Base-by-base conservation (phyloP, 2,888 invertebrate genomes). In the Phania funesta region DNA sequence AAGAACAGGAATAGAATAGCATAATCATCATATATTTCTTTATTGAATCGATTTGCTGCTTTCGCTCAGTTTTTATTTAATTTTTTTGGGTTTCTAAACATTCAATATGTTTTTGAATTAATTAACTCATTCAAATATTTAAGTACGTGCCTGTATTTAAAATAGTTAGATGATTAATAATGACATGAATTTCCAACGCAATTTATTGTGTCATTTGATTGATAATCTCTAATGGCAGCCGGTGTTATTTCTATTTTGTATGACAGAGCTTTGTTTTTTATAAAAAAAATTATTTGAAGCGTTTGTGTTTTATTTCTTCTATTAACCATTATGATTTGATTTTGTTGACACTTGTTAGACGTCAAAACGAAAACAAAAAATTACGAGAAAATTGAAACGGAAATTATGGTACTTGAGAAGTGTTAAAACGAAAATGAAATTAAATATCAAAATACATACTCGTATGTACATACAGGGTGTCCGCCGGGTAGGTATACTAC, bases 301-400 rank as follows among this genome's bases (percentile, higher is more conserved):
- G 2, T n/a, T 29, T 20, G 18, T 0, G 84, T 80, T 71, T 86
- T 78, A 46, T 84, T 82, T 77, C 87, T 26, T 11, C 60, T n/a
- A 3, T 22, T 18, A 7, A 3, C 18, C 26, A 62, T 64, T 56
- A 71, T 64, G 70, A 65, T 22, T 70, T 48, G 50, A 71, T 80
- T 78, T 83, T 24, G 46, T 82, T 56, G 83, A 75, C 71, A 82
- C 65, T 73, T 79, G 50, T 67, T 65, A n/a, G 18, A 22, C 9
- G 29, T 6, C 11, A 24, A 50, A 44, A 35, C 46, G 41, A 18
- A 54, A 32, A 6, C 13, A 18, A 41, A n/a, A 16, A 35, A 24
- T n/a, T 6, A 20, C 32, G 9, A 50, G 3, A 46, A 32, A 74
- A 52, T 0, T 54, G 35, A 60, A 68, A 50, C 44, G 35, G 60